These are phyloP conservation scores for Trypoxylon attenuatum DNA, from an alignment of 2,888 invertebrate species.

Conservation along the genomic window DNA sequence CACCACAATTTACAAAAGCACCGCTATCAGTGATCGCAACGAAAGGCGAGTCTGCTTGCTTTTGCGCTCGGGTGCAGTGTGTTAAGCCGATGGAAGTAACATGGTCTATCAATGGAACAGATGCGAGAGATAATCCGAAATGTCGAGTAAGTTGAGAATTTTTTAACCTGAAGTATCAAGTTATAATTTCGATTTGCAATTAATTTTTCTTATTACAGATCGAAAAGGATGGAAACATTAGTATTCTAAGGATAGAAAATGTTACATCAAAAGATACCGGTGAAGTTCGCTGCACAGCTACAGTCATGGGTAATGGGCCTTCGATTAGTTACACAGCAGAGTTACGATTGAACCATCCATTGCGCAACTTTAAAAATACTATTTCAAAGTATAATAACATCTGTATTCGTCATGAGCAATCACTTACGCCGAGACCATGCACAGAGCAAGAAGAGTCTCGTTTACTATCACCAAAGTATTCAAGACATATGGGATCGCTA, in stretches of 20 bases:
- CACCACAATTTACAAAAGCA: conserved; percentile 76
- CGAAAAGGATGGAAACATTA: conserved; percentile 76
- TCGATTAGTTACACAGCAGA: conserved; percentile 67
- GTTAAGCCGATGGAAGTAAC: conserved; percentile 72
- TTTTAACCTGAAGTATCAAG: neutral
- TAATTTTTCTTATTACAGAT: conserved; percentile 63
- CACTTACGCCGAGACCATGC: neutral
- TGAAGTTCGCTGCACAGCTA: conserved; percentile 73
- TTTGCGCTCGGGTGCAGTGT: conserved; percentile 77
- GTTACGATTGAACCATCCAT: conserved; percentile 55
- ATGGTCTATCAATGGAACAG: conserved; percentile 78
- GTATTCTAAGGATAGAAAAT: conserved; percentile 78
- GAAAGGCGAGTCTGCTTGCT: conserved; percentile 76
- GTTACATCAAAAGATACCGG: conserved; percentile 77
- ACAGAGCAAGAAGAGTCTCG: neutral
- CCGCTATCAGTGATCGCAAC: conserved; percentile 76
- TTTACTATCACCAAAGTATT: conserved; percentile 3
- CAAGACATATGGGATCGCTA: conserved; percentile 9
- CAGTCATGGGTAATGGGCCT: conserved; percentile 57
- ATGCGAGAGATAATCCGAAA: conserved; percentile 70
- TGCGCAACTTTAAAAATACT: neutral
- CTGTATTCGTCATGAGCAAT: neutral
- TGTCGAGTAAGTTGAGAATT: conserved; percentile 57
- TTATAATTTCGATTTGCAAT: neutral
- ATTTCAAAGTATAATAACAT: neutral